phyloP scores from a whole-genome alignment of 2,113 vertebrate species.

The Lophura nycthemera region DNA sequence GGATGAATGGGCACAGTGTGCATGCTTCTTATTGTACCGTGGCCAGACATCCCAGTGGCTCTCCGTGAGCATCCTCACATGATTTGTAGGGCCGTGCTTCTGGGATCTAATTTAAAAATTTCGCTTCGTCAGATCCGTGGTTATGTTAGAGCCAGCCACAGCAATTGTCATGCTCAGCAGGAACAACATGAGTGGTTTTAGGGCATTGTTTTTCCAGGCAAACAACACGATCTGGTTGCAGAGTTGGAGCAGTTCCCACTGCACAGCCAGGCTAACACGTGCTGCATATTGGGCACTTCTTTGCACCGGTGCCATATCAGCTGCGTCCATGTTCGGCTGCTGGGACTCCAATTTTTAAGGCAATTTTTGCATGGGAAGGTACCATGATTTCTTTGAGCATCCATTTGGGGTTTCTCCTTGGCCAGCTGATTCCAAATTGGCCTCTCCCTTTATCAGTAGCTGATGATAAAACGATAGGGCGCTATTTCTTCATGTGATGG shows the following conservation, averaged over 20 bases:
- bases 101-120: background rate
- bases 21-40: fast-evolving
- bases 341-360: background rate
- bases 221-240: background rate
- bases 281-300: background rate
- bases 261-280: fast-evolving
- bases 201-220: background rate
- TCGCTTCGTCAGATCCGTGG: fast-evolving
- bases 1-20: background rate
- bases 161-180: background rate
- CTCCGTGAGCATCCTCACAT: background rate
- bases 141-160: background rate
- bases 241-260: background rate
- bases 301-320: fast-evolving
- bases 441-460: background rate
- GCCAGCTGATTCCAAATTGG: background rate
- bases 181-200: background rate
- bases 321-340: background rate
- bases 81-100: background rate
- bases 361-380: background rate
- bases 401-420: background rate
- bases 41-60: background rate
- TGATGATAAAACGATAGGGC: background rate
- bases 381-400: background rate
- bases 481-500: background rate